Evolutionary conservation across 1,140 invertebrate species (phyloP).

Genomic region (Dinothrombium tinctorium): DNA sequence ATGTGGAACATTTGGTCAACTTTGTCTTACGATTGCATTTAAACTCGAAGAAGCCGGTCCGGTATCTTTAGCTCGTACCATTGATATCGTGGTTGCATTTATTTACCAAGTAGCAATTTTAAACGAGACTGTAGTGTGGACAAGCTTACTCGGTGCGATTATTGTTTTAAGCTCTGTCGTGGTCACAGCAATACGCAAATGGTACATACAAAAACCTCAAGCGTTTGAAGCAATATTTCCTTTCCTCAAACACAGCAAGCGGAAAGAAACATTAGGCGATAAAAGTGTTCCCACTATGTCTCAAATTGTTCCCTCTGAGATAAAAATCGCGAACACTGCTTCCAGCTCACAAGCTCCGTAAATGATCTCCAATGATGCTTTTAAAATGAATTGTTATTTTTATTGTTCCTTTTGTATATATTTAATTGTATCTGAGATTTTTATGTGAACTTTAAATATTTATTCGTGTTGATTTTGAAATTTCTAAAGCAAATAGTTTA

Average conservation of each 20-base stretch:
- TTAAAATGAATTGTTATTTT: too few species aligned
- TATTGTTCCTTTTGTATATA: too few species aligned
- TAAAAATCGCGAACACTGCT: too few species aligned
- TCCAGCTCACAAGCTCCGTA: too few species aligned
- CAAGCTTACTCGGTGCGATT: slow-evolving; percentile 6
- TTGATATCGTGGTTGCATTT: slow-evolving; percentile 71
- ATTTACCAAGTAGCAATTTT: slow-evolving; percentile 38
- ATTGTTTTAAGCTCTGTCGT: background rate
- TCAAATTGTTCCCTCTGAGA: too few species aligned
- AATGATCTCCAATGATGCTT: too few species aligned
- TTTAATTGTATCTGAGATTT: too few species aligned
- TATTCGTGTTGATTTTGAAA: too few species aligned
- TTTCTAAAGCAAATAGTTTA: too few species aligned
- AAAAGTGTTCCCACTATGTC: too few species aligned
- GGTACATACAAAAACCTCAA: background rate
- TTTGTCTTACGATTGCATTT: slow-evolving; percentile 52
- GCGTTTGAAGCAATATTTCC: background rate
- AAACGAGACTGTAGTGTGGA: slow-evolving; percentile 5
- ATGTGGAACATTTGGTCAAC: slow-evolving; percentile 65
- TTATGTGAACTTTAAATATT: too few species aligned
- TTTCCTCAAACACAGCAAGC: background rate
- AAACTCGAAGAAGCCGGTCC: slow-evolving; percentile 69
- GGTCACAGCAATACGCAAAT: background rate
- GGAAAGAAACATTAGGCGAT: too few species aligned
- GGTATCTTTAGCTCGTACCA: slow-evolving; percentile 58